phyloP scores from a whole-genome alignment of 2,797 vertebrate species.

The Micrastur ruficollis region DNA sequence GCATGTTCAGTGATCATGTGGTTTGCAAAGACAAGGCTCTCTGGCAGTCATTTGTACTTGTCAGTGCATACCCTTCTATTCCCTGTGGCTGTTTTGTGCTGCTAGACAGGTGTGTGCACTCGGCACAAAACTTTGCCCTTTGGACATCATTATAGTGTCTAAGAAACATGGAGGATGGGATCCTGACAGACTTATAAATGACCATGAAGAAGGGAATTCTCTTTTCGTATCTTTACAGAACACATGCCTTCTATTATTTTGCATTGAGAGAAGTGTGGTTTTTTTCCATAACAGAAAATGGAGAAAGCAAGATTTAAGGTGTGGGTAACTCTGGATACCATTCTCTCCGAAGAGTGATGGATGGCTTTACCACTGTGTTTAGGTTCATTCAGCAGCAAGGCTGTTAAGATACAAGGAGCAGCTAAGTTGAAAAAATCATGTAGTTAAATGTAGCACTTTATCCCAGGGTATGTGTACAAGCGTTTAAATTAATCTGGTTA shows the following conservation, averaged over 20 bases:
- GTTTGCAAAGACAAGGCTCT: not conserved
- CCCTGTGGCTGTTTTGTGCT: conserved; percentile 38
- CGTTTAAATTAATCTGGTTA: not conserved
- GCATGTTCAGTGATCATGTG: not conserved
- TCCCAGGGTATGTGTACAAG: not conserved
- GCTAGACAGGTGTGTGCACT: conserved; percentile 56
- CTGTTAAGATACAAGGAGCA: not conserved
- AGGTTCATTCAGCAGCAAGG: conserved; percentile 1
- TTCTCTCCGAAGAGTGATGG: conserved; percentile 1
- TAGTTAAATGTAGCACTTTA: not conserved
- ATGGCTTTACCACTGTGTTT: not conserved
- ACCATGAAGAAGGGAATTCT: not conserved
- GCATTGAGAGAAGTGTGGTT: not conserved
- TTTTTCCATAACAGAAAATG: not conserved
- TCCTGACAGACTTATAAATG: conserved; percentile 54
- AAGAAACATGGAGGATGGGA: conserved; percentile 9
- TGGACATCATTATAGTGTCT: conserved; percentile 40
- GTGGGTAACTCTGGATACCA: not conserved
- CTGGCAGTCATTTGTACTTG: conserved; percentile 49
- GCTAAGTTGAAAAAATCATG: not conserved
- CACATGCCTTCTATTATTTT: not conserved
- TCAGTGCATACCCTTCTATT: conserved; percentile 33
- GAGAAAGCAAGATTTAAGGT: not conserved
- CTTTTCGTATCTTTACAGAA: not conserved
- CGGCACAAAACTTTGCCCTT: conserved; percentile 47